Conservation (phyloP, 2,888 invertebrate genomes). For the Andricus quercusramuli region DNA sequence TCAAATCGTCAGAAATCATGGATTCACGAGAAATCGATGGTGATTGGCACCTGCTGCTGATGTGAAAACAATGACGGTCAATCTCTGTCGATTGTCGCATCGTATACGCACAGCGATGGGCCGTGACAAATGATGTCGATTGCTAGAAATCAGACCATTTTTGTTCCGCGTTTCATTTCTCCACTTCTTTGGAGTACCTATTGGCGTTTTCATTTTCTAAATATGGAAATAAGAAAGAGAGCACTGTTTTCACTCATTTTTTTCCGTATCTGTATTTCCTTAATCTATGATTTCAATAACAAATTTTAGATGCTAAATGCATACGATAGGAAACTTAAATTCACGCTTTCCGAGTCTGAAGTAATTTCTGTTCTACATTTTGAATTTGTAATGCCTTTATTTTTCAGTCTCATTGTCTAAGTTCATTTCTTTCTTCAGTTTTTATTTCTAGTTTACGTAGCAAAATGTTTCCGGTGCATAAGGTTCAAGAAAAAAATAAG, state of each 20-base stretch:
- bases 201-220: background rate
- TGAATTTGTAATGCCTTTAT: too few species aligned
- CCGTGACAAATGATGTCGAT: conserved; percentile 15
- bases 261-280: background rate
- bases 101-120: background rate
- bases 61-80: conserved; percentile 21
- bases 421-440: too few species aligned
- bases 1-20: conserved; percentile 49
- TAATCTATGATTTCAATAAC: background rate
- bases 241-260: background rate
- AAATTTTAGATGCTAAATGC: background rate
- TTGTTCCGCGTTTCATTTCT: conserved; percentile 12
- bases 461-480: too few species aligned
- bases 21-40: conserved; percentile 23
- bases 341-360: background rate
- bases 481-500: too few species aligned
- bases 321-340: background rate
- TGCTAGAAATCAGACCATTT: conserved; percentile 23
- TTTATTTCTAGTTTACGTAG: too few species aligned
- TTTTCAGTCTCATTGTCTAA: too few species aligned
- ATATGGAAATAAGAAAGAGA: background rate
- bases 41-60: conserved; percentile 50
- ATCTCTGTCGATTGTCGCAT: background rate
- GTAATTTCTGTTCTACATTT: too few species aligned
- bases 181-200: background rate